phyloP scores from a whole-genome alignment of 2,113 vertebrate genomes.

The Carassius gibelio region DNA sequence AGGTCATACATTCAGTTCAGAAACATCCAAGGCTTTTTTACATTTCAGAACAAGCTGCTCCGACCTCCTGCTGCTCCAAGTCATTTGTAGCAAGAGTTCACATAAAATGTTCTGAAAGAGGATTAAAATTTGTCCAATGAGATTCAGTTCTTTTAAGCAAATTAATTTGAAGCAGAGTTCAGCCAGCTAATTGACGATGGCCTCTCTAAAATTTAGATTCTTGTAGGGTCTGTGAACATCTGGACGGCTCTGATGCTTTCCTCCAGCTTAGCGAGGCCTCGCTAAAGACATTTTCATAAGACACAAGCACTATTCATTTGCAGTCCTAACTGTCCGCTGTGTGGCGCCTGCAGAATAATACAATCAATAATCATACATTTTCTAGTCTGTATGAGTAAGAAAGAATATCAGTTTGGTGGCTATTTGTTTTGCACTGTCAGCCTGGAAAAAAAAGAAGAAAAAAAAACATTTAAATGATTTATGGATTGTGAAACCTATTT shows the following conservation, averaged over 20 bases:
- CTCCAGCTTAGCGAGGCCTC: constrained; percentile 21
- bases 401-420: constrained; percentile 40
- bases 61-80: neutral
- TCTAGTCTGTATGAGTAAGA: constrained; percentile 34
- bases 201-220: constrained; percentile 26
- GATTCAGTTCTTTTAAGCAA: constrained; percentile 35
- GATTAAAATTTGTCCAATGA: constrained; percentile 13
- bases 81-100: neutral
- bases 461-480: constrained; percentile 48
- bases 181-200: constrained; percentile 39
- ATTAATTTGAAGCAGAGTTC: constrained; percentile 44
- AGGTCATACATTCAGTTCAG: neutral
- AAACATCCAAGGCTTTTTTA: neutral
- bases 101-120: constrained; percentile 27
- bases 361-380: constrained; percentile 55
- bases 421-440: constrained; percentile 42
- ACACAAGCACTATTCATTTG: constrained; percentile 51
- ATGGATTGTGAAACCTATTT: constrained; percentile 43
- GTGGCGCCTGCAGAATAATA: constrained; percentile 42
- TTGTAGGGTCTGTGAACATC: constrained; percentile 26
- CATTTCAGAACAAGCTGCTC: constrained; percentile 16
- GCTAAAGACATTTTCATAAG: too few species aligned
- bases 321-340: constrained; percentile 49
- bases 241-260: constrained; percentile 40
- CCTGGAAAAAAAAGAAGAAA: neutral